A percentile compares a stretch with the other conserved stretches of the same genome.
These are phyloP conservation scores for Amphipyra berbera DNA, from an alignment of 2,888 invertebrate genomes.

Conservation along the genomic window DNA sequence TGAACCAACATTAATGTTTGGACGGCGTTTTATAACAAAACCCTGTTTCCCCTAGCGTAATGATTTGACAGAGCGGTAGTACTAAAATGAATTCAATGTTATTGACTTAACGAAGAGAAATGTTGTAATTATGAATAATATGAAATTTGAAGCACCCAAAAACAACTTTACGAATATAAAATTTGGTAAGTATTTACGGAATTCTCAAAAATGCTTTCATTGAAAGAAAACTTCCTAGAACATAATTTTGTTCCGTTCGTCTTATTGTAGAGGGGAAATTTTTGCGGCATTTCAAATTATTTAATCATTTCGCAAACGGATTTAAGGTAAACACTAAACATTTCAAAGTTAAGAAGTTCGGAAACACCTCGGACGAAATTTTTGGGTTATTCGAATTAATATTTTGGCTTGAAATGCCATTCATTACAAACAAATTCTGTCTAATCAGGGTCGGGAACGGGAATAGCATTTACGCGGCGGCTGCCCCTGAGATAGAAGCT, in stretches of 20 bases:
- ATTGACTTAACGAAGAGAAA: slow-evolving; percentile 31
- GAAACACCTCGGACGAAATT: slow-evolving; percentile 33
- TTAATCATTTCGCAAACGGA: slow-evolving; percentile 40
- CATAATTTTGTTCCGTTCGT: slow-evolving; percentile 46
- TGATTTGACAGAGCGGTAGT: slow-evolving; percentile 20
- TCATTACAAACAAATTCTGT: slow-evolving; percentile 36
- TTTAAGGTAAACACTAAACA: slow-evolving; percentile 45
- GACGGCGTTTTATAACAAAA: slow-evolving; percentile 22
- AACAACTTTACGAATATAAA: slow-evolving; percentile 42
- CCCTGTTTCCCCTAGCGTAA: slow-evolving; percentile 36
- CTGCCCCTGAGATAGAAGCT: slow-evolving; percentile 83
- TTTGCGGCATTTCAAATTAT: slow-evolving; percentile 44
- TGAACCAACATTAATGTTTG: slow-evolving; percentile 37
- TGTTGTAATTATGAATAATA: slow-evolving; percentile 41
- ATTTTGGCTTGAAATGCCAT: slow-evolving; percentile 24
- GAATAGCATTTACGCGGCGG: slow-evolving; percentile 84
- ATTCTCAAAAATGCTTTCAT: slow-evolving; percentile 46
- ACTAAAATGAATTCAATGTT: slow-evolving; percentile 43
- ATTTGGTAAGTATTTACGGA: slow-evolving; percentile 24
- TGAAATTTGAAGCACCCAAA: slow-evolving; percentile 32
- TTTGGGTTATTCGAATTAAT: slow-evolving; percentile 22
- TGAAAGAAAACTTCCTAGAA: slow-evolving; percentile 43
- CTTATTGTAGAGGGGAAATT: slow-evolving; percentile 16
- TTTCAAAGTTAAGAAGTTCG: slow-evolving; percentile 35
- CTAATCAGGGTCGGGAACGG: slow-evolving; percentile 74